Percentiles rank a stretch among this genome's conserved stretches.
Evolutionary conservation across 92 coral and sea anemone species (phyloP).

Genomic region (Montipora capitata): DNA sequence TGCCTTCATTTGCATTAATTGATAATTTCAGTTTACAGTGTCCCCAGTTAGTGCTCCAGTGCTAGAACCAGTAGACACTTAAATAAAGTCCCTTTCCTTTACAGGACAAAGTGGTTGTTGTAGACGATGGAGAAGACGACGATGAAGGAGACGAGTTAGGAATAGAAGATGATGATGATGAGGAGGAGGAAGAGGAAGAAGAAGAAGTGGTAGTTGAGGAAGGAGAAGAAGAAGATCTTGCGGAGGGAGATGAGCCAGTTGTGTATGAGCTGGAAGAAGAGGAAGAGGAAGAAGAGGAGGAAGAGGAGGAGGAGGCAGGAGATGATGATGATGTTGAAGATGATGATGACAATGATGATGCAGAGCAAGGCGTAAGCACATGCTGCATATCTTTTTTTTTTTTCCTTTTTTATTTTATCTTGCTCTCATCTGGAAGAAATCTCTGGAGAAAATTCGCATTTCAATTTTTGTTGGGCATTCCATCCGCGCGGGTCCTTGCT

Average conservation of each 20-base stretch:
- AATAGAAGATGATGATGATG: slow-evolving; percentile 72
- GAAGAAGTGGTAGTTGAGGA: slow-evolving; percentile 81
- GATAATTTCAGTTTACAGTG: too few relatives aligned
- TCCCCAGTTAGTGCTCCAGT: too few relatives aligned
- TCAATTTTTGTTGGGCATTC: too few relatives aligned
- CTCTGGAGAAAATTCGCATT: too few relatives aligned
- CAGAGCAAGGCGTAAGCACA: slow-evolving; percentile 31
- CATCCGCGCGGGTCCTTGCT: too few relatives aligned
- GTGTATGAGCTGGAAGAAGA: slow-evolving; percentile 71
- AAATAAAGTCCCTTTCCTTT: not conserved
- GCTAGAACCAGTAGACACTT: too few relatives aligned
- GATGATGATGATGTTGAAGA: slow-evolving; percentile 2
- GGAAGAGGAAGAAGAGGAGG: slow-evolving; percentile 61
- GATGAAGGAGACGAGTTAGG: slow-evolving; percentile 67
- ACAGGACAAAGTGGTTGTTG: slow-evolving; percentile 78
- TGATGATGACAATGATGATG: slow-evolving; percentile 25
- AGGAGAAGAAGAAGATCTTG: slow-evolving; percentile 74
- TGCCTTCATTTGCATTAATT: too few relatives aligned
- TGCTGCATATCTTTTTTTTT: not conserved
- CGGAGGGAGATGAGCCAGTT: slow-evolving; percentile 71
- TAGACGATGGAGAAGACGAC: slow-evolving; percentile 74
- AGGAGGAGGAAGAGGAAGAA: slow-evolving; percentile 81
- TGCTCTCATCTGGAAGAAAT: too few relatives aligned
- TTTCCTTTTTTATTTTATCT: too few relatives aligned
- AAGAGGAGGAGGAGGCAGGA: slow-evolving; percentile 42